Conservation (phyloP, 2,888 invertebrate genomes). For the Dryomyza anilis region DNA sequence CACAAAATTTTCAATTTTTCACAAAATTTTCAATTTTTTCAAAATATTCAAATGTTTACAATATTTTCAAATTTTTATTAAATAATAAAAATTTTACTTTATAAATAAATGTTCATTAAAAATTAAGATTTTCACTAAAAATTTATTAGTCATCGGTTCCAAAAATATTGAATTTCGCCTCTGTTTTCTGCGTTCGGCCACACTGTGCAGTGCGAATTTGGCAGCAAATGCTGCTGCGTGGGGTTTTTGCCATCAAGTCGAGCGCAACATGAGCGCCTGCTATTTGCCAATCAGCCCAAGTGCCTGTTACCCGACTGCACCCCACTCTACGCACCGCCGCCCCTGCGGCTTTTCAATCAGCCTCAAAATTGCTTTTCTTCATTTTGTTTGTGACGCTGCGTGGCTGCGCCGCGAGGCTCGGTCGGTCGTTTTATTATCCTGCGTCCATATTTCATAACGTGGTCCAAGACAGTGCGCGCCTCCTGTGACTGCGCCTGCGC, state of each 20-base stretch:
- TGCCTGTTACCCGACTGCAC: not conserved
- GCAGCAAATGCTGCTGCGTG: not conserved
- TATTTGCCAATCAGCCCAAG: not conserved
- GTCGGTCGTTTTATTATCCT: slow-evolving; percentile 52
- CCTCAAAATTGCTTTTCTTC: slow-evolving; percentile 5
- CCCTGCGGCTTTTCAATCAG: slow-evolving; percentile 8
- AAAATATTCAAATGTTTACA: too few species aligned
- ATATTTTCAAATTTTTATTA: too few species aligned
- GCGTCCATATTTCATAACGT: slow-evolving; percentile 54
- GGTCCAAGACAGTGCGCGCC: not conserved
- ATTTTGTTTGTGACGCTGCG: not conserved
- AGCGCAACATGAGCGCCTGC: not conserved
- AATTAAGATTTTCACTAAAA: too few species aligned
- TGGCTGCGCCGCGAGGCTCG: slow-evolving; percentile 10
- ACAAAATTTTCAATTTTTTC: too few species aligned
- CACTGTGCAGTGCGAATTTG: too few species aligned
- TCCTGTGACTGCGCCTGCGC: not conserved
- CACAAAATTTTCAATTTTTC: too few species aligned
- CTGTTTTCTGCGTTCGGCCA: too few species aligned
- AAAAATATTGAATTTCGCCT: too few species aligned
- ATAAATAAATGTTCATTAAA: too few species aligned
- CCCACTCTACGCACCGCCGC: not conserved
- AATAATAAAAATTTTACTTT: too few species aligned
- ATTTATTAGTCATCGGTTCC: too few species aligned
- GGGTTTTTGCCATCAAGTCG: not conserved